Evolutionary conservation across 2,113 vertebrate genomes (phyloP), one percentile per base, ranked within the genome.

Genomic region (Eubucco bourcierii): DNA sequence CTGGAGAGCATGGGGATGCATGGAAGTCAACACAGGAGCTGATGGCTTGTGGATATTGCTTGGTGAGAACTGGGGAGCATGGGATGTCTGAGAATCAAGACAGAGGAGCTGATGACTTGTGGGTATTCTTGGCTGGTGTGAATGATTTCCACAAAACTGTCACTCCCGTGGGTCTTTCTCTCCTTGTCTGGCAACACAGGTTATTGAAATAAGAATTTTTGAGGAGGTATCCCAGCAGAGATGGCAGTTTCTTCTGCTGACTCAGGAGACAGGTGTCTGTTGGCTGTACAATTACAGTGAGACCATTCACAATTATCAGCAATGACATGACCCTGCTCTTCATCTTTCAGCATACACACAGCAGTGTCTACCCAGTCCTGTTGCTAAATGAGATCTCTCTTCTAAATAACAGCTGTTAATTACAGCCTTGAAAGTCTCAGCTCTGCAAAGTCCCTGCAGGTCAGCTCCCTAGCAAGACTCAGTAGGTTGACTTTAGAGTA

Each of bases 301-400:
- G 31, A 77, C 23, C 2, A 1, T 63, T 59, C 4, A 13, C 6
- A 31, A n/a, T 37, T 19, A 4, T 9, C 23, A n/a, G 46, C 1
- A 2, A 0, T 31, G 77, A 7, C 25, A 13, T 61, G 47, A 72
- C 20, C 52, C 41, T 68, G 50, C 56, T 39, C 27, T 33, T 60
- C 0, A 0, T 70, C 61, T 58, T 64, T 71, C 53, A 19, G 33
- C 4, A 1, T 21, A 55, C 23, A 5, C 11, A 3, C 56, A 44
- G 59, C 28, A n/a, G 20, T 4, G 21, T 56, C 58, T 41, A 17
- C n/a, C 34, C 0, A 0, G 7, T 59, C 34, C 29, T 1, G 0
- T 12, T 41, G 60, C 15, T 86, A n/a, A 83, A 65, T 1, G 0
- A 3, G 28, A 10, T 41, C 70, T 73, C 24, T 0, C 16, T 56